Conservation (phyloP, 2,888 invertebrate species). For the Oxycera nigricornis region DNA sequence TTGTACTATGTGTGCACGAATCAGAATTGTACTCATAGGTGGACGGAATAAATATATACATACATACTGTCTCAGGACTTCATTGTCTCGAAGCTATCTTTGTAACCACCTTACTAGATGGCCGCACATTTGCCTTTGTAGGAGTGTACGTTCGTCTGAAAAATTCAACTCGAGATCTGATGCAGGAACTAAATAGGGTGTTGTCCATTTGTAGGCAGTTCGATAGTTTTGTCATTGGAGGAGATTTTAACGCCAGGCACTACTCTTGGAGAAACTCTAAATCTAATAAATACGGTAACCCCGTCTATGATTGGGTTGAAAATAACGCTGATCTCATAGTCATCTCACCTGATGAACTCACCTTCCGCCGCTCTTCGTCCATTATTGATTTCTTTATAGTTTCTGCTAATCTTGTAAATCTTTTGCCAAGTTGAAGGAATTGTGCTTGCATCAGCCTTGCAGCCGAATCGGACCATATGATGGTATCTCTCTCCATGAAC, state of each 20-base stretch:
- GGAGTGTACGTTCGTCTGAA: not conserved
- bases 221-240: not conserved
- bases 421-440: not conserved
- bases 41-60: slow-evolving; percentile 90
- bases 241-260: not conserved
- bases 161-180: not conserved
- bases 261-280: too few species aligned
- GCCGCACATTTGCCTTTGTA: not conserved
- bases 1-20: slow-evolving; percentile 96
- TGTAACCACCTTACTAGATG: not conserved
- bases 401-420: not conserved
- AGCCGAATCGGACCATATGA: not conserved
- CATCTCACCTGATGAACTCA: not conserved
- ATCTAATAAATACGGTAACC: not conserved
- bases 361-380: not conserved
- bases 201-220: not conserved
- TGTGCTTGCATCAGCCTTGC: not conserved
- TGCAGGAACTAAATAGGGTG: not conserved
- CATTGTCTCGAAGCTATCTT: not conserved
- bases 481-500: too few species aligned
- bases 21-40: slow-evolving; percentile 89
- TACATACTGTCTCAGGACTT: not conserved
- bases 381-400: not conserved
- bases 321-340: not conserved
- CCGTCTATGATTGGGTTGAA: not conserved